phyloP scores from a whole-genome alignment of 1,140 invertebrate genomes.

The Drosophila truncata region DNA sequence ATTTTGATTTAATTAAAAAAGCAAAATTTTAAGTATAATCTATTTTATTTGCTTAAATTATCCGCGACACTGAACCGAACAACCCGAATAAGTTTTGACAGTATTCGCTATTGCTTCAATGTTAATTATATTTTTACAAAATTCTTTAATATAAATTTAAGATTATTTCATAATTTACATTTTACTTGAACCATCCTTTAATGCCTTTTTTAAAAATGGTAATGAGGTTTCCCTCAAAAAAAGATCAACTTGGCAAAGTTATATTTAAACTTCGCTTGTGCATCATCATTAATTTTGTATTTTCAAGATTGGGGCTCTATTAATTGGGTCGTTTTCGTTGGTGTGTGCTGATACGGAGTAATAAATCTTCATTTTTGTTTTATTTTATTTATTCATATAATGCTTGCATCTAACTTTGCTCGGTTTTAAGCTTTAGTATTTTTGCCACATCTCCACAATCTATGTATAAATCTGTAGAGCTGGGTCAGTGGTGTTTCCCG shows the following conservation, averaged over 20 bases:
- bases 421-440: background rate
- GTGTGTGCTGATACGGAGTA: slow-evolving; percentile 32
- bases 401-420: background rate
- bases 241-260: slow-evolving; percentile 16
- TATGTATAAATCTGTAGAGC: slow-evolving; percentile 9
- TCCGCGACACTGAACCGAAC: background rate
- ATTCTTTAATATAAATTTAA: background rate
- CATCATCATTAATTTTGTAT: slow-evolving; percentile 39
- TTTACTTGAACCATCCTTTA: background rate
- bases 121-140: background rate
- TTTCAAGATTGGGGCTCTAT: slow-evolving; percentile 33
- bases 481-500: slow-evolving; percentile 4
- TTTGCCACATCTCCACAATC: background rate
- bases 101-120: background rate
- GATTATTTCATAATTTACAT: background rate
- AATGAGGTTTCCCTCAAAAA: background rate
- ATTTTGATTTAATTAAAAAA: background rate
- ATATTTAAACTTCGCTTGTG: slow-evolving; percentile 24
- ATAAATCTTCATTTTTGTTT: slow-evolving; percentile 45
- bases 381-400: slow-evolving; percentile 9
- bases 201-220: background rate
- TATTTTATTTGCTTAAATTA: background rate
- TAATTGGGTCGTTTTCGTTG: slow-evolving; percentile 38
- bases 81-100: too few species aligned
- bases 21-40: background rate